phyloP scores from a whole-genome alignment of 2,888 invertebrate genomes.

The Drosophila demipolita region DNA sequence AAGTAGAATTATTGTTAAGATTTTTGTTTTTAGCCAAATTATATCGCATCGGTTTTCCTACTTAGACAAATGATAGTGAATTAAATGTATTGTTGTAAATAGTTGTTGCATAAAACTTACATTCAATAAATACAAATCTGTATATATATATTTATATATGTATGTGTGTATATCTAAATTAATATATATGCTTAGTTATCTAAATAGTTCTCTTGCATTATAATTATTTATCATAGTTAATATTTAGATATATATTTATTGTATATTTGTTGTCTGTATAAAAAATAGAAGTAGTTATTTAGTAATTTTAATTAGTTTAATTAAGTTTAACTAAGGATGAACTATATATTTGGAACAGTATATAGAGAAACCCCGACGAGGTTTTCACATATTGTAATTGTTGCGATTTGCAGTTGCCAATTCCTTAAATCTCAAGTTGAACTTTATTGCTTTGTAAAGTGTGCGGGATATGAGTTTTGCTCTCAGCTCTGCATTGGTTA shows the following conservation, averaged over 20 bases:
- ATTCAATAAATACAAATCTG: conserved; percentile 43
- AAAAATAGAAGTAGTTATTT: conserved; percentile 36
- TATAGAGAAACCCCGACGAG: conserved; percentile 27
- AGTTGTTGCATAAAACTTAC: conserved; percentile 29
- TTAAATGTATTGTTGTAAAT: conserved; percentile 51
- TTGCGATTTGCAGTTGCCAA: conserved; percentile 10
- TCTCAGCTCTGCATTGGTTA: conserved; percentile 21
- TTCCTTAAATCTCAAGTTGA: conserved; percentile 73
- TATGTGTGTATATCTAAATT: conserved; percentile 10
- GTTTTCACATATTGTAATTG: conserved; percentile 12
- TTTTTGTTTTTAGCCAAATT: conserved; percentile 57
- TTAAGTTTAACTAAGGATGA: conserved; percentile 58
- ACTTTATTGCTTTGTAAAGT: conserved; percentile 75
- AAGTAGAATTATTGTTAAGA: conserved; percentile 56
- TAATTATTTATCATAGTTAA: conserved; percentile 17
- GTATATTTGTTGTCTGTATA: conserved; percentile 18
- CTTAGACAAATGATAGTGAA: conserved; percentile 40
- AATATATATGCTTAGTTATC: conserved; percentile 4
- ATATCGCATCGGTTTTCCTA: conserved; percentile 42
- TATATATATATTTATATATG: conserved; percentile 12
- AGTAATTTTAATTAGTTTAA: conserved; percentile 30
- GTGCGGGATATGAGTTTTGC: conserved; percentile 55
- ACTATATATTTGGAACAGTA: conserved; percentile 71
- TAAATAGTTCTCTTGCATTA: conserved; percentile 29
- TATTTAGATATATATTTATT: not conserved